Evolutionary conservation across 2,797 vertebrate genomes (phyloP), one percentile per base, ranked within the genome.

Genomic region (Oceanodroma leucorhoa): DNA sequence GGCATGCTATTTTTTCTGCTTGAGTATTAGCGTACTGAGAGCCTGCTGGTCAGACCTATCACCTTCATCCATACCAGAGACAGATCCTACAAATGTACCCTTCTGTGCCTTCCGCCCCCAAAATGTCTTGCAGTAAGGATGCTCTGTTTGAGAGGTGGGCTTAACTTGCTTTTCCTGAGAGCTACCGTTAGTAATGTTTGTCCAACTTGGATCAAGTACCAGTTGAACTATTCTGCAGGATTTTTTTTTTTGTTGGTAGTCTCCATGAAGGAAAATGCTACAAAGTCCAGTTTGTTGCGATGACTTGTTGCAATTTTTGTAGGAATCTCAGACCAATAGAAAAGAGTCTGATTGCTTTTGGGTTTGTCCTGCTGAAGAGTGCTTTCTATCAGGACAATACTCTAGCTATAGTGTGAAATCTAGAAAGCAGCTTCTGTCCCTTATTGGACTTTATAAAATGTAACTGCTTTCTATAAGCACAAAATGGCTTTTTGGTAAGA

Each of bases 401-500:
- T 66, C 14, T 9, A 38, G 34, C 61, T 64, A 0, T 14, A 34
- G 29, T 15, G 32, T 38, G 26, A 53, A 86, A 69, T 82, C 66
- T 64, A 70, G 85, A 66, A 87, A 84, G 65, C 70, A 87, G 17
- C 26, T 82, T 70, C 60, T 82, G 46, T 60, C 36, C 57, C 18
- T 72, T n/a, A 26, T 24, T 93, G 67, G 32, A 17, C 71, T 91
- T 70, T 45, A 2, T 70, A 40, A 82, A 82, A 48, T 4, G 1
- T 16, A 64, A n/a, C 64, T 79, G 69, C 53, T 81, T 86, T 92
- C 72, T 65, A 4, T 78, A 78, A 95, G 58, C 53, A 69, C 40
- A 89, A 18, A 87, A 70, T 70, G 62, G 48, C 69, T 83, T 93
- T 87, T 90, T 93, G 48, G 83, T 58, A 81, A 72, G 43, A 50